Evolutionary conservation across 2,797 vertebrate species (phyloP), one percentile per base, ranked within the genome.

Genomic region (Alexandromys oeconomus): DNA sequence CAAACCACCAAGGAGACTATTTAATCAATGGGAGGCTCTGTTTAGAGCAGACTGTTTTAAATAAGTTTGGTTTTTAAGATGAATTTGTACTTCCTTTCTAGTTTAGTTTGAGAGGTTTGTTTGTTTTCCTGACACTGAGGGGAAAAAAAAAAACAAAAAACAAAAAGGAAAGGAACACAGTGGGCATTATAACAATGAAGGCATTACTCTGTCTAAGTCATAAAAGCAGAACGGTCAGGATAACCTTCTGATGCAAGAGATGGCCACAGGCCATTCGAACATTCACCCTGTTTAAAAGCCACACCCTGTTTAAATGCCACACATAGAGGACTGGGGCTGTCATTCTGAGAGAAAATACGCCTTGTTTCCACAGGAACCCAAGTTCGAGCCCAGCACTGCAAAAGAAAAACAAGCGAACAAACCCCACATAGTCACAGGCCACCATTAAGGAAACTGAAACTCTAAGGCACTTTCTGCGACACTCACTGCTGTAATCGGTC

Each of bases 11-110:
- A 80, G n/a, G 51, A 79, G 37, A 95, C 78, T 92, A 80, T 54
- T 93, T 81, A 63, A 43, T 65, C 43, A 73, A 31, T 84, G 27
- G 69, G 82, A 71, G 82, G 57, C 79, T 90, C 73, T 74, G 65
- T 76, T 96, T 74, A 90, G n/a, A 87, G 88, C 13, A 82, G 74
- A 87, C 7, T 78, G 51, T 95, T 95, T 92, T 76, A 84, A 69
- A 46, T 76, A 90, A 82, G 77, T 82, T 89, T 87, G n/a, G 51
- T 74, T 91, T 96, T 94, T 88, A 91, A 90, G 92, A 87, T 81
- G 2, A 96, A 82, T 92, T 89, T 93, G 67, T 19, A 89, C 65
- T n/a, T 93, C 63, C 61, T 34, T 85, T 87, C 61, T 63, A 92
- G 48, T 48, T 84, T 29, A 46, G 17, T 87, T 40, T 89, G 71